These are phyloP conservation scores for Pipra filicauda DNA, from an alignment of 2,113 vertebrate genomes.

Conservation along the genomic window DNA sequence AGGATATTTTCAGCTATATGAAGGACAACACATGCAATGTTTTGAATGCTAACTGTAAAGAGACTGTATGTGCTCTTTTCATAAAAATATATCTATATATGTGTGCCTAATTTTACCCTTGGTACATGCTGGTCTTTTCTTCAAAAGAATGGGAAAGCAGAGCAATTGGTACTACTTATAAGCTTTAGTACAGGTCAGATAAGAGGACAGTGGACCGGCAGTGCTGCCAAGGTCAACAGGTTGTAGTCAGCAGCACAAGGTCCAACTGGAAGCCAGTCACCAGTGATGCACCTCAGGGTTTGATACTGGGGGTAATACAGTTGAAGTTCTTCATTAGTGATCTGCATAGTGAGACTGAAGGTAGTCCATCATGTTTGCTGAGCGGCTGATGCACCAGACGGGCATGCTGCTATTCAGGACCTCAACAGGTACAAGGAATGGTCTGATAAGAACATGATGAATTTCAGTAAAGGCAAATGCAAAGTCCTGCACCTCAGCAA, in stretches of 20 bases:
- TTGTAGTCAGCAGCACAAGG: not conserved
- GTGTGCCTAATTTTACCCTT: not conserved
- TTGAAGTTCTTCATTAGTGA: not conserved
- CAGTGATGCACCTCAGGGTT: too few species aligned
- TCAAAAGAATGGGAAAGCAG: not conserved
- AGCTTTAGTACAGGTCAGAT: not conserved
- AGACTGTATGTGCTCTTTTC: not conserved
- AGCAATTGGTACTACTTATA: not conserved
- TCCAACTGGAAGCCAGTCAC: not conserved
- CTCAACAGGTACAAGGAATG: not conserved
- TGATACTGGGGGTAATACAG: not conserved
- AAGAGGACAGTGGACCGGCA: not conserved
- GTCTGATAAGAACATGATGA: not conserved
- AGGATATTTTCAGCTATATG: conserved; percentile 3
- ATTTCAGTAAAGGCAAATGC: not conserved
- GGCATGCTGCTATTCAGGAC: not conserved
- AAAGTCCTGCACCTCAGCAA: not conserved
- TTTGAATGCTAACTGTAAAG: not conserved
- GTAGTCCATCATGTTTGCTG: not conserved
- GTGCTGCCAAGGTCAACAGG: not conserved
- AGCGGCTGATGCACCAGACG: not conserved
- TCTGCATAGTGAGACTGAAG: not conserved
- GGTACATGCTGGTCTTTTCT: not conserved
- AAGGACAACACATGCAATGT: not conserved
- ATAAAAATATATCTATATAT: not conserved